Percentiles rank a stretch among this genome's conserved stretches.
Evolutionary conservation across 2,113 vertebrate species (phyloP).

Genomic region (Myotis davidii): DNA sequence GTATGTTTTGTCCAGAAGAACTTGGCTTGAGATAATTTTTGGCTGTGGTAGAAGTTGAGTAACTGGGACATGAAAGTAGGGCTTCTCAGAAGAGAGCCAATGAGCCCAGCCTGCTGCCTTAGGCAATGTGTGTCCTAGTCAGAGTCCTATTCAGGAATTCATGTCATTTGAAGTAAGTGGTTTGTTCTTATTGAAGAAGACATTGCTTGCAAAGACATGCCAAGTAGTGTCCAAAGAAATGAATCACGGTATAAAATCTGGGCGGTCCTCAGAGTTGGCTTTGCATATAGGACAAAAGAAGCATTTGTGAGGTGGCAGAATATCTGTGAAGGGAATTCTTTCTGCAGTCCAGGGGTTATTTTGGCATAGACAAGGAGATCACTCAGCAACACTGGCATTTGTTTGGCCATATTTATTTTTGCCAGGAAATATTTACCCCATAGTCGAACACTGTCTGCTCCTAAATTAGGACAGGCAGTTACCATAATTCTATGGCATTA

Average conservation of each 20-base stretch:
- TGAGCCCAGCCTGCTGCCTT: slow-evolving; percentile 59
- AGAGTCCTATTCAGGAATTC: slow-evolving; percentile 60
- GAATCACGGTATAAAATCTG: slow-evolving; percentile 51
- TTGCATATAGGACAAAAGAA: slow-evolving; percentile 63
- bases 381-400: slow-evolving; percentile 48
- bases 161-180: slow-evolving; percentile 66
- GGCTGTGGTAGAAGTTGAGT: slow-evolving; percentile 66
- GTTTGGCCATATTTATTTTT: slow-evolving; percentile 35
- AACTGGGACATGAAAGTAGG: slow-evolving; percentile 69
- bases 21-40: slow-evolving; percentile 70
- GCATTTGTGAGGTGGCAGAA: slow-evolving; percentile 49
- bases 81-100: slow-evolving; percentile 41
- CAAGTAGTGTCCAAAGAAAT: slow-evolving; percentile 57
- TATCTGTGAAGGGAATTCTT: slow-evolving; percentile 52
- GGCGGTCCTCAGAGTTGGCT: background rate
- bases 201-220: slow-evolving; percentile 35
- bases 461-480: slow-evolving; percentile 69
- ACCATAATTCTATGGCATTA: slow-evolving; percentile 58
- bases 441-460: slow-evolving; percentile 66
- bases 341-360: background rate
- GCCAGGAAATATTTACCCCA: slow-evolving; percentile 75
- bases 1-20: slow-evolving; percentile 68
- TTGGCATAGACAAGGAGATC: slow-evolving; percentile 54
- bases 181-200: slow-evolving; percentile 72
- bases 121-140: slow-evolving; percentile 67